Percentiles rank a stretch among this genome's conserved stretches.
phyloP scores from a whole-genome alignment of 2,888 invertebrate genomes.

The Archips crataeganus region DNA sequence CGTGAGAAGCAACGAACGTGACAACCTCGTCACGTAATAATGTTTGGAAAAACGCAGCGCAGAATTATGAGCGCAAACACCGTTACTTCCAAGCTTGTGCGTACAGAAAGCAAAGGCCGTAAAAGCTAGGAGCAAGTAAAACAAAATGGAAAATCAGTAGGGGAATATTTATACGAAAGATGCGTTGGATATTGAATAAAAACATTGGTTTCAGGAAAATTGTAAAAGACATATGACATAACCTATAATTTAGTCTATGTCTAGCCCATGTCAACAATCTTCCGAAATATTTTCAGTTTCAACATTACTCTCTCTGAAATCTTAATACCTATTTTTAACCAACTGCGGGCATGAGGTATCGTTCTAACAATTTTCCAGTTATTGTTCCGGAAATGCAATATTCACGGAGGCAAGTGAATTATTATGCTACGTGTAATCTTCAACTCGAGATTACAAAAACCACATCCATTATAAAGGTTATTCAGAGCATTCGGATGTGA shows the following conservation, averaged over 20 bases:
- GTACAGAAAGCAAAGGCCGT: background rate
- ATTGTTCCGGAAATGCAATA: background rate
- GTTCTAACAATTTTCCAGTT: background rate
- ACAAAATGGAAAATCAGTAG: background rate
- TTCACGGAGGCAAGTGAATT: background rate
- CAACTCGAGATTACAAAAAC: slow-evolving; percentile 5
- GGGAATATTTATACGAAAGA: too few relatives aligned
- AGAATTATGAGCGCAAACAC: background rate
- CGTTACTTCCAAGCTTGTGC: background rate
- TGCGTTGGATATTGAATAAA: too few relatives aligned
- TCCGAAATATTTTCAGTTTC: too few relatives aligned
- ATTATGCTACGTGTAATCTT: background rate
- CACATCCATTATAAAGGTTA: slow-evolving; percentile 19
- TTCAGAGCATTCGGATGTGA: slow-evolving; percentile 17
- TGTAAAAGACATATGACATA: too few relatives aligned
- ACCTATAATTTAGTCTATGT: too few relatives aligned
- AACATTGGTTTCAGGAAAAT: too few relatives aligned
- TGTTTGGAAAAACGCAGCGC: slow-evolving; percentile 21
- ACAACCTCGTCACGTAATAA: slow-evolving; percentile 7
- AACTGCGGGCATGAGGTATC: too few relatives aligned
- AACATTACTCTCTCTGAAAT: too few relatives aligned
- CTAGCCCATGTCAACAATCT: too few relatives aligned
- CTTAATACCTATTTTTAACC: too few relatives aligned
- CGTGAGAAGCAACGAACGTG: slow-evolving; percentile 10
- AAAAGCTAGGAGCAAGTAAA: background rate